Evolutionary conservation across 2,888 invertebrate species (phyloP), one percentile per base, ranked within the genome.

Genomic region (Ypsolopha scabrella): DNA sequence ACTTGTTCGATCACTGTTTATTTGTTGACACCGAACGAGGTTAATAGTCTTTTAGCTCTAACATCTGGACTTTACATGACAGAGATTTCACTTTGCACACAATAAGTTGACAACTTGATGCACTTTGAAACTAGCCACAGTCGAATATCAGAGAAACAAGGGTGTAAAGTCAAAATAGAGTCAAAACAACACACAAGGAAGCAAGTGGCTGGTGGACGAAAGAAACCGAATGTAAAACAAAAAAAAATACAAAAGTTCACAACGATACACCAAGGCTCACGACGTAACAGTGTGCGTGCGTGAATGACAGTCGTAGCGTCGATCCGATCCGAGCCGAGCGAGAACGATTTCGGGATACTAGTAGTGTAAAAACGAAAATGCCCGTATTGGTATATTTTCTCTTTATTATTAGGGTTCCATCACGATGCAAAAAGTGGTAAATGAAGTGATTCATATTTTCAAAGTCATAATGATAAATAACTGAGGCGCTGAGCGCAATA

Each of bases 1-100:
- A 77, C 74, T 77, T 68, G 75, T 77, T 68, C 70, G 63, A 49
- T 67, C 81, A 80, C 81, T 78, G 79, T 81, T 80, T 82, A 74
- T 75, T 79, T 82, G 80, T 82, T 81, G 78, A 78, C 80, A 81
- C 75, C 69, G 71, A 79, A 76, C 75, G 72, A 77, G 78, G 78
- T 77, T 80, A 69, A 24, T 70, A 74, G 75, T 67, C 73, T 71
- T 66, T 68, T 64, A 7, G 68, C 62, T 67, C 63, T 61, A 77
- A 71, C 80, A 81, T 80, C 78, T 80, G 80, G 70, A 63, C 64
- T 67, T 69, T 67, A 68, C 65, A 67, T 64, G 63, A 62, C 65
- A 63, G 63, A 73, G 71, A 71, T 79, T 80, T 82, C 80, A 81
- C 82, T 75, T 65, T 54, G 59, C 58, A 63, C 57, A 56, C 51